Percentiles rank a stretch among this genome's conserved stretches.
Evolutionary conservation across 2,888 invertebrate genomes (phyloP).

Genomic region (Sarcophaga subvicina): DNA sequence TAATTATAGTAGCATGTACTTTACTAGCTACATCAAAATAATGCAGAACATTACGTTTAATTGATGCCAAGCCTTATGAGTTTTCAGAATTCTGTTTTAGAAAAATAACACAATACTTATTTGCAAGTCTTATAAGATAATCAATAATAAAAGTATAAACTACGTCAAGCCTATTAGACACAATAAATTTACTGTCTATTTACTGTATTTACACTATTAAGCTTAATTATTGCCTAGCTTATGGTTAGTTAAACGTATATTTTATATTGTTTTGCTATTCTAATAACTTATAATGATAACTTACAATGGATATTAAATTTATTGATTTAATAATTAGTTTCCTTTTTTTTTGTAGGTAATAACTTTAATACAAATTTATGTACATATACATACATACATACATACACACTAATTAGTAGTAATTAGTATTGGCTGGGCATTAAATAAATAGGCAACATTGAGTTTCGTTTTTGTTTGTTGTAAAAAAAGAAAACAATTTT

Average conservation of each 20-base stretch:
- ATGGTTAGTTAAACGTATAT: neutral
- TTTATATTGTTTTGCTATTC: neutral
- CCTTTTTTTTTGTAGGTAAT: neutral
- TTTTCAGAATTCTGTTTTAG: no score
- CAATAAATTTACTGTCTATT: no score
- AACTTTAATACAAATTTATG: neutral
- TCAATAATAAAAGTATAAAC: no score
- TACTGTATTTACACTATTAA: no score
- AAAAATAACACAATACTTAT: no score
- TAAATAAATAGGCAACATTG: slow-evolving; percentile 8
- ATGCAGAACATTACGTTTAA: no score
- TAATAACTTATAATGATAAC: slow-evolving; percentile 10
- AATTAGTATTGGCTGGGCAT: slow-evolving; percentile 10
- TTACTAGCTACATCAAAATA: no score
- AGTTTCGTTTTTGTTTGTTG: neutral
- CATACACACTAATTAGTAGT: slow-evolving; percentile 7
- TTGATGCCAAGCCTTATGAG: no score
- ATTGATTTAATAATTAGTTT: slow-evolving; percentile 14
- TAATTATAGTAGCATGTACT: no score
- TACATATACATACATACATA: neutral
- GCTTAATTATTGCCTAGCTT: neutral
- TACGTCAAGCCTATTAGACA: no score
- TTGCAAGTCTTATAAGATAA: no score
- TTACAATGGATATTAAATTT: slow-evolving; percentile 22
- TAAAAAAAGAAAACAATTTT: neutral